These are phyloP conservation scores for Ailurus styani DNA, from an alignment of 2,113 vertebrate species.

Conservation along the genomic window DNA sequence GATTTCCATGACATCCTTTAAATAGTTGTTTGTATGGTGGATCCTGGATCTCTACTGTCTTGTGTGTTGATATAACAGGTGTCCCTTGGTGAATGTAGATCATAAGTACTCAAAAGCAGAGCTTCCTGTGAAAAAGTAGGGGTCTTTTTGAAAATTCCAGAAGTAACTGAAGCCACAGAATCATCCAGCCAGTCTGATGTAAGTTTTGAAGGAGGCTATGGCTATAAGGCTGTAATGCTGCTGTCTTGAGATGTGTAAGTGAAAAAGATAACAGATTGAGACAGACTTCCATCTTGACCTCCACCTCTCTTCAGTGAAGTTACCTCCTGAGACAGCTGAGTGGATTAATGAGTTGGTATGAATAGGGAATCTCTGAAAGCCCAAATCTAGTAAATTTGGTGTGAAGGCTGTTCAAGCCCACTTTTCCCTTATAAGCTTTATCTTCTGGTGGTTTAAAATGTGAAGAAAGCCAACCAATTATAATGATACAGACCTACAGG, in stretches of 20 bases:
- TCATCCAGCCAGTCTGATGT: neutral
- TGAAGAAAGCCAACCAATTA: neutral
- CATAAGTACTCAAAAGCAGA: neutral
- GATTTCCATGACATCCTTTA: neutral
- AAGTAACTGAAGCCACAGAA: neutral
- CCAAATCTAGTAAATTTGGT: neutral
- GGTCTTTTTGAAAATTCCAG: neutral
- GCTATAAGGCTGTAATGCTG: neutral
- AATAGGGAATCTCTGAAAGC: neutral
- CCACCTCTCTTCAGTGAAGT: neutral
- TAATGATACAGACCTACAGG: neutral
- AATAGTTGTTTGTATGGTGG: neutral
- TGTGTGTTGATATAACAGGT: neutral
- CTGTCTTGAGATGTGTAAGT: neutral
- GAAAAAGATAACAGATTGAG: neutral
- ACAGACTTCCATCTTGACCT: neutral
- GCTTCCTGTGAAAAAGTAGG: neutral
- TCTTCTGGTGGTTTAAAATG: neutral
- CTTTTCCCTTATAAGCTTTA: neutral
- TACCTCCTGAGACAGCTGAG: neutral
- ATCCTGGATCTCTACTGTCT: neutral
- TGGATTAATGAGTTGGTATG: neutral
- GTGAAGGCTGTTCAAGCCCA: neutral
- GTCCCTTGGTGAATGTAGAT: neutral
- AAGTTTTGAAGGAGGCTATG: neutral